Evolutionary conservation across 2,797 vertebrate genomes (phyloP).

Genomic region (Dendrocincla tyrannina): DNA sequence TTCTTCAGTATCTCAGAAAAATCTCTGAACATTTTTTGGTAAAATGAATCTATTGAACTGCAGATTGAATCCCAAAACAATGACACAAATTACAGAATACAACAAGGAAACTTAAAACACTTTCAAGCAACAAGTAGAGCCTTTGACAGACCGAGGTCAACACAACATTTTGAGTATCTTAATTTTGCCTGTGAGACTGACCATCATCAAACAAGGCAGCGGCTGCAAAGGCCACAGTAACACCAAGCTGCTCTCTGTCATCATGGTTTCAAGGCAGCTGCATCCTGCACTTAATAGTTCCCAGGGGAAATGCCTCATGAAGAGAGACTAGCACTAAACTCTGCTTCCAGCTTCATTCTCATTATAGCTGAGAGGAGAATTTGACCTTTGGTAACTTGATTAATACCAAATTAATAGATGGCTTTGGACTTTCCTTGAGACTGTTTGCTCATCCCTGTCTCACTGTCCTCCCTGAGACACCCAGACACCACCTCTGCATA

Average conservation of each 20-base stretch:
- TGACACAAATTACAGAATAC: background rate
- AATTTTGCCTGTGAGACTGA: background rate
- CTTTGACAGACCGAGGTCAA: background rate
- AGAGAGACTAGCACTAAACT: background rate
- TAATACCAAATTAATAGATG: slow-evolving; percentile 26
- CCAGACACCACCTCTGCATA: background rate
- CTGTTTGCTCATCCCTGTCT: background rate
- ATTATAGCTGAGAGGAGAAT: background rate
- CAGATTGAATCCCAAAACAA: background rate
- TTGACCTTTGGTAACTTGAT: slow-evolving; percentile 33
- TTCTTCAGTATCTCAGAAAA: background rate
- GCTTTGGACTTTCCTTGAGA: background rate
- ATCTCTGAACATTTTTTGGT: background rate
- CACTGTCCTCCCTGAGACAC: background rate
- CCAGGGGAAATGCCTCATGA: background rate
- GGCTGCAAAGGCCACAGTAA: background rate
- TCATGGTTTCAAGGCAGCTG: background rate
- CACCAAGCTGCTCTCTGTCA: slow-evolving; percentile 3
- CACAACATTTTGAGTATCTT: background rate
- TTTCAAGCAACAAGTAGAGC: background rate
- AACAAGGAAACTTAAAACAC: background rate
- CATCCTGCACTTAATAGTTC: background rate
- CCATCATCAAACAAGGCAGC: background rate
- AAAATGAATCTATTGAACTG: background rate
- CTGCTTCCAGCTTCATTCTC: background rate